These are phyloP conservation scores for Furcifer pardalis DNA, from an alignment of 2,797 vertebrate species.

Conservation along the genomic window DNA sequence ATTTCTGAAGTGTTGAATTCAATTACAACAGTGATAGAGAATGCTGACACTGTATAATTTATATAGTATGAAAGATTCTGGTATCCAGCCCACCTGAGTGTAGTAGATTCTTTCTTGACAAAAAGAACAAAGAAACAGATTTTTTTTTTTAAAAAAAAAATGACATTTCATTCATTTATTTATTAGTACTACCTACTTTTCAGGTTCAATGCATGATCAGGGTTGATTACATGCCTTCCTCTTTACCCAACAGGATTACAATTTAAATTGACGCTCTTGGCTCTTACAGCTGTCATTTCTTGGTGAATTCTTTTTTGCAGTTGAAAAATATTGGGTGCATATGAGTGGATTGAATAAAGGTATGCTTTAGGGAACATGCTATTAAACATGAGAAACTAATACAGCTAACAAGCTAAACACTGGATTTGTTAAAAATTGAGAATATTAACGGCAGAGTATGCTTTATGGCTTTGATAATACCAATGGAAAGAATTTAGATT, in stretches of 20 bases:
- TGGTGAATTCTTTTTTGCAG: background rate
- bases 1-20: background rate
- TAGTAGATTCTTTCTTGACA: background rate
- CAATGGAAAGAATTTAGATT: constrained; percentile 3
- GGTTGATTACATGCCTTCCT: too few species aligned
- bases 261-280: too few species aligned
- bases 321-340: background rate
- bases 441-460: constrained; percentile 8
- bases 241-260: too few species aligned
- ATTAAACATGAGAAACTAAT: background rate
- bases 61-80: too few species aligned
- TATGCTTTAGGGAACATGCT: background rate
- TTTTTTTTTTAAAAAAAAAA: background rate
- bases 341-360: background rate
- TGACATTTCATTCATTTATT: background rate
- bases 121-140: background rate
- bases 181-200: too few species aligned
- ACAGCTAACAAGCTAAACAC: background rate
- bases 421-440: background rate
- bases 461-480: background rate
- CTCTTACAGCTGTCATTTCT: too few species aligned
- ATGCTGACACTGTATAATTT: background rate
- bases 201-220: too few species aligned
- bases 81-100: background rate
- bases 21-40: background rate